These are phyloP conservation scores for Protobothrops mucrosquamatus DNA, from an alignment of 2,113 vertebrate genomes.

Conservation along the genomic window DNA sequence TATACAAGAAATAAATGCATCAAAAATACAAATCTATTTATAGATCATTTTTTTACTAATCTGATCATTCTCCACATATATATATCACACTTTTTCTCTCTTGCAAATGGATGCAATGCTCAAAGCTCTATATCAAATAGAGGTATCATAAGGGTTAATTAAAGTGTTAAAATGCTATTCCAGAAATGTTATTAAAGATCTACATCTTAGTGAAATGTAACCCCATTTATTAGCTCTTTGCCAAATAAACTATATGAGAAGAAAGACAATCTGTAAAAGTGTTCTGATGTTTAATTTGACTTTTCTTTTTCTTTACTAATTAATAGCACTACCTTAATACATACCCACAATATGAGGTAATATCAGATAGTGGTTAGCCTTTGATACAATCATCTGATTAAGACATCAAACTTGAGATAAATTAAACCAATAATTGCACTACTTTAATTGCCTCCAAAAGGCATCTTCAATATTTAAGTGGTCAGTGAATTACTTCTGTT, in stretches of 20 bases:
- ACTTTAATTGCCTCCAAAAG: slow-evolving; percentile 60
- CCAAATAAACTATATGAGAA: neutral
- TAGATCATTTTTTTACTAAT: neutral
- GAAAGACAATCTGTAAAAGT: neutral
- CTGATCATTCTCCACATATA: neutral
- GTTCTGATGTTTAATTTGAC: neutral
- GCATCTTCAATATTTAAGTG: slow-evolving; percentile 36
- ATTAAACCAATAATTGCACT: slow-evolving; percentile 54
- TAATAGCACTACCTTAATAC: slow-evolving; percentile 2
- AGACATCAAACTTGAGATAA: slow-evolving; percentile 51
- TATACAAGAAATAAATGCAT: neutral
- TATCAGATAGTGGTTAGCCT: slow-evolving; percentile 52
- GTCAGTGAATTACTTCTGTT: slow-evolving; percentile 43
- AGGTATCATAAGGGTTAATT: neutral
- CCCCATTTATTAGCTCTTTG: neutral
- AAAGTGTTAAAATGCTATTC: neutral
- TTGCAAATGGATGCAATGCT: neutral
- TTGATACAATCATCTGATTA: slow-evolving; percentile 42
- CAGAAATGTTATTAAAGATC: neutral
- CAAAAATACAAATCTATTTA: neutral
- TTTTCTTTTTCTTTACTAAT: slow-evolving; percentile 9
- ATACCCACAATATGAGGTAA: slow-evolving; percentile 9
- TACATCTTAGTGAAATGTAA: neutral
- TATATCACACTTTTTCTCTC: neutral
- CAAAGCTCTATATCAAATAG: neutral